Base-by-base conservation (phyloP, 2,113 vertebrate species). In the Reinhardtius hippoglossoides region DNA sequence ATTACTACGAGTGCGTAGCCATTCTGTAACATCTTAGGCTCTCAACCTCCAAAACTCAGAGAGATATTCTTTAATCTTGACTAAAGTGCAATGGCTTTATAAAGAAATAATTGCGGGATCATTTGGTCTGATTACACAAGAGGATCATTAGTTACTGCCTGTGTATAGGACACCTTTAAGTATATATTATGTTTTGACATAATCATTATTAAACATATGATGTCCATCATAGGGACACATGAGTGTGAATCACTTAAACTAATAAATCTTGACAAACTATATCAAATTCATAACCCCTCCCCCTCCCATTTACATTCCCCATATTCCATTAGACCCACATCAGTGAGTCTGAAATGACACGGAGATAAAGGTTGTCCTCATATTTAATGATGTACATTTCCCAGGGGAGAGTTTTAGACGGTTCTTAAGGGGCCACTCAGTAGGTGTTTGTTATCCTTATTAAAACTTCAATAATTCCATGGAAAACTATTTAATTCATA, bases 401-500 rank as follows among this genome's bases (percentile, higher is more conserved):
- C 82, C 87, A 40, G 3, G 78, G 67, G 92, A 80, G 66, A 18
- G 4, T 50, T 54, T 12, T 24, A 68, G 70, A 77, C 27, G 48
- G 64, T 67, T 58, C 7, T 66, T 16, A 62, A 27, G 14, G 46
- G 54, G 63, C 21, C 69, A 75, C 74, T 88, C 62, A 59, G 21
- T 42, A 71, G 76, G 52, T 87, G 85, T 91, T 95, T 95, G 86
- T 94, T 92, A 91, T 92, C 89, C 90, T 91, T 94, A 93, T 91
- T 95, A 95, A 95, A 93, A 85, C 79, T 92, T 92, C 86, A 90
- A 86, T 93, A 94, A 31, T 6, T 90, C 58, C 60, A 83, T 74
- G 58, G 67, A 94, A 76, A 94, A 79, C 67, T 90, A 93, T 93
- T 95, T 96, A 91, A 97, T 96, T 95, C 96, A 94, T 94, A 89